Evolutionary conservation across 2,888 invertebrate species (phyloP).

Genomic region (Heliconius aoede): DNA sequence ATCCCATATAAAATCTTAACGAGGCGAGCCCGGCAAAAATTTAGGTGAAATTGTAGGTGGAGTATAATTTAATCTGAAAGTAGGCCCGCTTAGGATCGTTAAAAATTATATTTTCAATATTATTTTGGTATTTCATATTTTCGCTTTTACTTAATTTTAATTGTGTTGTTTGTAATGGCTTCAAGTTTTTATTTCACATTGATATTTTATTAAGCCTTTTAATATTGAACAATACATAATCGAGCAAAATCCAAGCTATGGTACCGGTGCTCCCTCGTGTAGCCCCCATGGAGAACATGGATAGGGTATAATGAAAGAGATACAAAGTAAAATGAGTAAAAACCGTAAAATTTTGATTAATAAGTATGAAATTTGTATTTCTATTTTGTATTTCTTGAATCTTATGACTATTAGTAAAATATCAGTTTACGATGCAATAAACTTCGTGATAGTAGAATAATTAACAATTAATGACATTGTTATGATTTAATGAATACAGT

Average conservation of each 20-base stretch:
- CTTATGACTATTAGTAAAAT: not conserved
- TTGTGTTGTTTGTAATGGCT: not conserved
- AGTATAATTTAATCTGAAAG: constrained; percentile 19
- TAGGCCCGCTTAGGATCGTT: constrained; percentile 11
- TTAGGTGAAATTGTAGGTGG: constrained; percentile 9
- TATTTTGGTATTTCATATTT: constrained; percentile 8
- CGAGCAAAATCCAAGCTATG: too few species aligned
- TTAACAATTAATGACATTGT: constrained; percentile 10
- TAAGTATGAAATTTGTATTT: too few species aligned
- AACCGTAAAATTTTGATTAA: too few species aligned
- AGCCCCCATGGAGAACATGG: too few species aligned
- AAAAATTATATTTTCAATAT: constrained; percentile 17
- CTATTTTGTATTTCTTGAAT: not conserved
- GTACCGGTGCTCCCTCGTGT: not conserved
- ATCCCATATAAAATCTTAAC: constrained; percentile 39
- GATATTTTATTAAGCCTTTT: not conserved
- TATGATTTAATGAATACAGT: not conserved
- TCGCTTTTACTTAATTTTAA: not conserved
- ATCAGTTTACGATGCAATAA: not conserved
- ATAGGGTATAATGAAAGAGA: not conserved
- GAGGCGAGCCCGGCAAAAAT: constrained; percentile 20
- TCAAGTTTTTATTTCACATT: not conserved
- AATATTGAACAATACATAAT: too few species aligned
- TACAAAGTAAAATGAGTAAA: not conserved
- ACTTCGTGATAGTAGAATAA: not conserved